These are phyloP conservation scores for Pyrocoelia pectoralis DNA, from an alignment of 2,888 invertebrate species.

Conservation along the genomic window DNA sequence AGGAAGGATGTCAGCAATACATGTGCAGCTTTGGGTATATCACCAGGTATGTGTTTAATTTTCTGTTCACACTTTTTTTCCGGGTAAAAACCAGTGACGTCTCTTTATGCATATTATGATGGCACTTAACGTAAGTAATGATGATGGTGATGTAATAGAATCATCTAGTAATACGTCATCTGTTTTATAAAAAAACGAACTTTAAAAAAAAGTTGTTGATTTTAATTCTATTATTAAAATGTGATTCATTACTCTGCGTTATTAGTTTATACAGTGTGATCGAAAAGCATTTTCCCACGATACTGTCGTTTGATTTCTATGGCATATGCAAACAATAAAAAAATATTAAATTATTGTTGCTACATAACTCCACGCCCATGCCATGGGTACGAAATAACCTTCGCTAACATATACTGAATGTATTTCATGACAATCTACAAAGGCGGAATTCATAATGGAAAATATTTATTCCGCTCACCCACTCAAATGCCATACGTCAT, in stretches of 20 bases:
- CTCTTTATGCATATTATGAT: not conserved
- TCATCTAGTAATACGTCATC: not conserved
- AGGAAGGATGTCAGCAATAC: constrained; percentile 86
- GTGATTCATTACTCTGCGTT: not conserved
- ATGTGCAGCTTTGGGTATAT: constrained; percentile 85
- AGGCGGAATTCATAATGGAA: constrained; percentile 39
- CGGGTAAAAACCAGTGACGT: constrained; percentile 10
- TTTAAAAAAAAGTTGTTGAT: constrained; percentile 1
- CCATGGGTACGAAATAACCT: constrained; percentile 29
- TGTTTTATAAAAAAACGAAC: not conserved
- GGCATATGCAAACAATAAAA: not conserved
- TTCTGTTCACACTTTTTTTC: constrained; percentile 13
- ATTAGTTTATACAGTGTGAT: not conserved
- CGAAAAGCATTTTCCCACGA: not conserved
- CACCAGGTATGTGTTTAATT: constrained; percentile 74
- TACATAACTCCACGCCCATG: constrained; percentile 18
- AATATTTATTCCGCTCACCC: constrained; percentile 37
- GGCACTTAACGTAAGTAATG: not conserved
- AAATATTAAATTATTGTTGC: not conserved
- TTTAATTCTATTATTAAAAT: not conserved
- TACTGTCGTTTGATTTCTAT: not conserved
- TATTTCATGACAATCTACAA: constrained; percentile 31
- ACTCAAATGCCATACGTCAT: constrained; percentile 35
- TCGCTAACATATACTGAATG: constrained; percentile 24
- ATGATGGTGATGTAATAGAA: constrained; percentile 1